Evolutionary conservation across 2,888 invertebrate species (phyloP), one percentile per base, ranked within the genome.

Genomic region (Lucinisca nassula): DNA sequence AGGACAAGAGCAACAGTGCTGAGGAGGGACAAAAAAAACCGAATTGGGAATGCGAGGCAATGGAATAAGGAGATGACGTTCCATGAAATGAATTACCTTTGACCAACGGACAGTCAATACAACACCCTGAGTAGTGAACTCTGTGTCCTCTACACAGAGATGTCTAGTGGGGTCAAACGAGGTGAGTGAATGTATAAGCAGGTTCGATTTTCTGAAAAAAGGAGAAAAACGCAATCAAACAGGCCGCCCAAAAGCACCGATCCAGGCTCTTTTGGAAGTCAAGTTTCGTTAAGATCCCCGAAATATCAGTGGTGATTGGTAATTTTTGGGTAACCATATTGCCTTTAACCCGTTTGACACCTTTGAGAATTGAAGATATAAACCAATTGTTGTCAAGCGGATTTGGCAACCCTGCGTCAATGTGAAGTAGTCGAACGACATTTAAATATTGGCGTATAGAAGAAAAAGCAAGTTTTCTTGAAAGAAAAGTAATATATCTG

Each of bases 191-290:
- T 24, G 58, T 6, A 78, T 38, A 30, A 78, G 49, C n/a, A 78
- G 27, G 38, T 78, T 78, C 17, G 78, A 78, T 24, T 78, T 78
- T 21, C 78, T 3, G 24, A n/a, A 78, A 61, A 32, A 78, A 78
- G 35, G 78, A 78, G 38, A 78, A 78, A 37, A 78, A 78, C 17
- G 58, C 61, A 32, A 78, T 61, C 49, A 78, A 45, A 35, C 58
- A 78, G 30, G 78, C 61, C 24, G 78, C 30, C 78, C 78, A 78
- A 58, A 78, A 78, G 37, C 51, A 49, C 21, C 38, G 24, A 37
- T 78, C 58, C 21, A 35, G n/a, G 38, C 51, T 49, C 24, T 24
- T n/a, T 21, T 30, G 30, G 14, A 78, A 35, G 30, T 58, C n/a
- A 8, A 78, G n/a, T 14, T 78, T 35, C 1, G 35, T 24, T 21